These are phyloP conservation scores for Stomatorhinus walkeri DNA, from an alignment of 2,797 vertebrate species.

Conservation along the genomic window DNA sequence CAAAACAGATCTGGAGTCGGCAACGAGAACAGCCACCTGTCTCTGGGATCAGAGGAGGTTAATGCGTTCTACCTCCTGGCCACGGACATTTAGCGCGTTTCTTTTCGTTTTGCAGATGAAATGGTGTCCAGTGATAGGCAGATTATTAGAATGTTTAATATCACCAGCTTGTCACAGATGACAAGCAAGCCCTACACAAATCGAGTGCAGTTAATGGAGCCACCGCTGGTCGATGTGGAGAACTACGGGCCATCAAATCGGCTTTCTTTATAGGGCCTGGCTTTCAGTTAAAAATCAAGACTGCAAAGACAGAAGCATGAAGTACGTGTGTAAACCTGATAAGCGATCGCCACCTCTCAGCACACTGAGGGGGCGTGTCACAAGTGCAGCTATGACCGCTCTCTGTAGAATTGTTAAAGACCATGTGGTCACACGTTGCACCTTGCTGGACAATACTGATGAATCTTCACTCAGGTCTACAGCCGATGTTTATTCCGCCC, in stretches of 20 bases:
- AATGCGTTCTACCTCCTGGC: conserved; percentile 25
- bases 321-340: conserved; percentile 36
- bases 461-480: conserved; percentile 41
- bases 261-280: background rate
- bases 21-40: conserved; percentile 25
- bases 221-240: background rate
- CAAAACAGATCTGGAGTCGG: conserved; percentile 31
- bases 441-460: background rate
- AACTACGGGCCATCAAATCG: conserved; percentile 14
- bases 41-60: conserved; percentile 31
- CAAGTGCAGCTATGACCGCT: background rate
- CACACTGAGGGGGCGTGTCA: conserved; percentile 36
- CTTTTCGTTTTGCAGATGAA: conserved; percentile 28
- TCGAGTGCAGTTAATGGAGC: conserved; percentile 29
- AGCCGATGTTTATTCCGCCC: conserved; percentile 56
- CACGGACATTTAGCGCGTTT: conserved; percentile 11
- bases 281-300: background rate
- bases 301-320: background rate
- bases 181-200: conserved; percentile 40
- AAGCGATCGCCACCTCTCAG: conserved; percentile 46
- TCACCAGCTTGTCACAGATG: conserved; percentile 26
- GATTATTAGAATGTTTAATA: conserved; percentile 11
- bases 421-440: background rate
- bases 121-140: conserved; percentile 10
- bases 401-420: background rate